Base-by-base conservation (phyloP, 1,140 invertebrate genomes). In the Zaprionus nigranus region DNA sequence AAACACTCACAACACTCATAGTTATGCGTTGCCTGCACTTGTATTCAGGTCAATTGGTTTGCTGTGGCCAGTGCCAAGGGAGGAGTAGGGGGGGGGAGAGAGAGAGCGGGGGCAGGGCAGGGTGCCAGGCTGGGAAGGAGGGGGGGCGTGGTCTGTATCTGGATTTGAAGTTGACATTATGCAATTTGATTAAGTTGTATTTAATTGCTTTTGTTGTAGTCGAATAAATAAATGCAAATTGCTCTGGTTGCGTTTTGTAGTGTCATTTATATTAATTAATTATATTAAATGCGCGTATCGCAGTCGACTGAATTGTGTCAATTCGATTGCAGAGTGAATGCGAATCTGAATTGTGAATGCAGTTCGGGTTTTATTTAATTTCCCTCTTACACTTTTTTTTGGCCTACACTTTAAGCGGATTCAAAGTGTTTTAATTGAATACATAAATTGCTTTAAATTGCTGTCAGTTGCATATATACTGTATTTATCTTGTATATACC, bases 121-220 rank as follows among this genome's bases (percentile, higher is more conserved):
- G 12, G 5, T 15, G 15, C 2, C 38, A 40, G 38, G 2, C 9
- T 30, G 15, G 24, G 43, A 56, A 43, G 51, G 60, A 30, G 51
- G 28, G n/a, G 36, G 57, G 61, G 28, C 51, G 57, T 51, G 40
- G n/a, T 9, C n/a, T 17, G 63, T 38, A 53, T 60, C 70, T 81
- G 82, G 79, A 86, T 86, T 86, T 86, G 77, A 65, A 87, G 77
- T 76, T 87, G 83, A 67, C 79, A 85, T 77, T 80, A 78, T 87
- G 77, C 81, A 81, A 78, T 87, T 87, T 88, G 80, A 88, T 87
- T 87, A 87, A 87, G 83, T 80, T 80, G 70, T 76, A 80, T 87
- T 87, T 87, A 87, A 87, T 87, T 87, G 83, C 79, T 82, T 87
- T 87, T 80, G 83, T 68, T 82, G 30, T 51, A 69, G 70, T 70